phyloP scores from a whole-genome alignment of 1,140 invertebrate species.

The Asobara japonica region DNA sequence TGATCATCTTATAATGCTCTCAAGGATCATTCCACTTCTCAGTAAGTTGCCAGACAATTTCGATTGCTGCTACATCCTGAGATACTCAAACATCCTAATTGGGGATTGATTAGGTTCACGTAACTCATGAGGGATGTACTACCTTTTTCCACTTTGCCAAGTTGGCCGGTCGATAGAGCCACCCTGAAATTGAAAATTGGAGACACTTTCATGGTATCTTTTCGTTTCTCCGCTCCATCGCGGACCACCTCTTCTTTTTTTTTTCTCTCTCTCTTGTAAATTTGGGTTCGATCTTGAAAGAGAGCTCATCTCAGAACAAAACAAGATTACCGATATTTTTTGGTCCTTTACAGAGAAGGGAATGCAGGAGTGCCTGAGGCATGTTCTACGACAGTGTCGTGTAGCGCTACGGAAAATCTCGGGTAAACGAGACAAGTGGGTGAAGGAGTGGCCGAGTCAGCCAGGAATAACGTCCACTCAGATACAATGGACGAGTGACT shows the following conservation, averaged over 20 bases:
- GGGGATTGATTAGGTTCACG: not conserved
- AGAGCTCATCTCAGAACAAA: slow-evolving; percentile 11
- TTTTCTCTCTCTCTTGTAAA: not conserved
- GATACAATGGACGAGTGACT: slow-evolving; percentile 84
- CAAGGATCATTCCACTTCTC: slow-evolving; percentile 82
- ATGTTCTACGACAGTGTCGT: slow-evolving; percentile 69
- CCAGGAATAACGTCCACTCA: slow-evolving; percentile 78
- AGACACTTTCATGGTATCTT: not conserved
- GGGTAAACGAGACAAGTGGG: slow-evolving; percentile 77
- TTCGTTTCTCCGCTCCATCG: not conserved
- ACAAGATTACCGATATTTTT: slow-evolving; percentile 25
- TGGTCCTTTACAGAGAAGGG: slow-evolving; percentile 66
- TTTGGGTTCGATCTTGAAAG: slow-evolving; percentile 17
- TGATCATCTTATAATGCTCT: slow-evolving; percentile 78
- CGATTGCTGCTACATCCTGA: slow-evolving; percentile 75
- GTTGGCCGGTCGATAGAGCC: slow-evolving; percentile 75
- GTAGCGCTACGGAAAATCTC: slow-evolving; percentile 74
- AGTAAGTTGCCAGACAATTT: slow-evolving; percentile 80
- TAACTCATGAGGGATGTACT: slow-evolving; percentile 23
- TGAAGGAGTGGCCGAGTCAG: slow-evolving; percentile 78
- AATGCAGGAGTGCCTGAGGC: slow-evolving; percentile 72
- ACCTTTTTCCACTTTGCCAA: slow-evolving; percentile 76
- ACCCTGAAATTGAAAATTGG: too few species aligned
- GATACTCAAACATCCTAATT: slow-evolving; percentile 15
- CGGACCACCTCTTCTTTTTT: not conserved